Percentiles rank a stretch among this genome's conserved stretches.
These are phyloP conservation scores for Xiphias gladius DNA, from an alignment of 2,113 vertebrate genomes.

Conservation along the genomic window DNA sequence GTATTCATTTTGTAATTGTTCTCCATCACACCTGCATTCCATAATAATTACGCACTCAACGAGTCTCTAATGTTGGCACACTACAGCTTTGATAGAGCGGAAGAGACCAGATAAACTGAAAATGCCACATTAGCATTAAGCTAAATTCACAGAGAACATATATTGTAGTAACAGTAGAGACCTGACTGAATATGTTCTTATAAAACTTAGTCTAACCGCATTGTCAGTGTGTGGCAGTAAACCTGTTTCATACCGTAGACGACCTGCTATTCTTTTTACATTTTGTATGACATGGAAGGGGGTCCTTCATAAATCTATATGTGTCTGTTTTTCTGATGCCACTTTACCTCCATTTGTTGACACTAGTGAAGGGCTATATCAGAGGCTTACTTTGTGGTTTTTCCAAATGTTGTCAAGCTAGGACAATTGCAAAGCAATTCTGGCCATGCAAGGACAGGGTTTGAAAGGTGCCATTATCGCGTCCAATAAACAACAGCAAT, in stretches of 20 bases:
- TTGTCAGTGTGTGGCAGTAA: background rate
- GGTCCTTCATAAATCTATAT: background rate
- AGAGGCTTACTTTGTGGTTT: slow-evolving; percentile 36
- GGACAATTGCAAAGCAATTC: slow-evolving; percentile 81
- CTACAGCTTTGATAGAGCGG: background rate
- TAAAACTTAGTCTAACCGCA: background rate
- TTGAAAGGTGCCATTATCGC: slow-evolving; percentile 78
- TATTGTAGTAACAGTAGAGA: background rate
- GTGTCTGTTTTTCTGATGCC: slow-evolving; percentile 3
- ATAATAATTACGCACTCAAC: background rate
- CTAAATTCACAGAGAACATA: background rate
- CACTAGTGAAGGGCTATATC: slow-evolving; percentile 18
- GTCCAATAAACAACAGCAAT: slow-evolving; percentile 77
- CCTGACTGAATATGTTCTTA: background rate
- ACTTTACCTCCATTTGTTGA: slow-evolving; percentile 19
- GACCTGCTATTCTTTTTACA: background rate
- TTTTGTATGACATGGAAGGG: rapidly evolving
- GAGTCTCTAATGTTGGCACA: slow-evolving; percentile 1
- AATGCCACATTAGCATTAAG: slow-evolving; percentile 5
- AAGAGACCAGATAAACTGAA: background rate
- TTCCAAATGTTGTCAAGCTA: slow-evolving; percentile 66
- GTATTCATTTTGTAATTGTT: background rate
- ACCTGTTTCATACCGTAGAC: background rate
- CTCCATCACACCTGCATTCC: background rate
- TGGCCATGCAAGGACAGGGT: slow-evolving; percentile 47